A percentile compares a stretch with the other conserved stretches of the same genome.
Conservation (phyloP, 1,140 invertebrate genomes). For the Hypothenemus hampei region DNA sequence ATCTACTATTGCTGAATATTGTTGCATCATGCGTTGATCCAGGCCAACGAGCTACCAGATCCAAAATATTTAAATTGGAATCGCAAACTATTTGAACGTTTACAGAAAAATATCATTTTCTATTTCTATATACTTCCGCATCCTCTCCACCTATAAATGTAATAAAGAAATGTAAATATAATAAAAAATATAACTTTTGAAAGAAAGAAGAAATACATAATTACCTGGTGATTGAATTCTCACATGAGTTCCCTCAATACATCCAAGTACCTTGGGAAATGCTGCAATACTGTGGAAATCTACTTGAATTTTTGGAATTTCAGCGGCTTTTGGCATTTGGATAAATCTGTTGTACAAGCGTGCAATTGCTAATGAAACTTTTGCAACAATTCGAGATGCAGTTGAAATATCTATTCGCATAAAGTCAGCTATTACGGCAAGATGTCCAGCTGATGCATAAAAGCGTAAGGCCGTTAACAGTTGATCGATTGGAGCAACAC, state of each 20-base stretch:
- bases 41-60: constrained; percentile 44
- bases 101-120: constrained; percentile 44
- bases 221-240: constrained; percentile 24
- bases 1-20: no score
- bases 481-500: constrained; percentile 21
- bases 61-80: constrained; percentile 32
- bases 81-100: constrained; percentile 43
- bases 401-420: constrained; percentile 15
- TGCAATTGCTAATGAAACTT: constrained; percentile 8
- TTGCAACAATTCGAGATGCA: constrained; percentile 8
- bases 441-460: constrained; percentile 19
- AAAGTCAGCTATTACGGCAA: constrained; percentile 18
- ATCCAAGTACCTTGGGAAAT: constrained; percentile 20
- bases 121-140: constrained; percentile 42
- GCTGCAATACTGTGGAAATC: constrained; percentile 17
- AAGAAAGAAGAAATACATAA: neutral
- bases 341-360: neutral
- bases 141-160: constrained; percentile 27
- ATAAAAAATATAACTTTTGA: neutral
- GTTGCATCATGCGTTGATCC: constrained; percentile 39
- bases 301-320: constrained; percentile 1
- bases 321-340: neutral
- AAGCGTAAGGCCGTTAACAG: constrained; percentile 12
- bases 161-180: neutral
- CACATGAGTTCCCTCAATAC: constrained; percentile 28